Evolutionary conservation across 1,140 invertebrate genomes (phyloP).

Genomic region (Tetranychus cinnabarinus): DNA sequence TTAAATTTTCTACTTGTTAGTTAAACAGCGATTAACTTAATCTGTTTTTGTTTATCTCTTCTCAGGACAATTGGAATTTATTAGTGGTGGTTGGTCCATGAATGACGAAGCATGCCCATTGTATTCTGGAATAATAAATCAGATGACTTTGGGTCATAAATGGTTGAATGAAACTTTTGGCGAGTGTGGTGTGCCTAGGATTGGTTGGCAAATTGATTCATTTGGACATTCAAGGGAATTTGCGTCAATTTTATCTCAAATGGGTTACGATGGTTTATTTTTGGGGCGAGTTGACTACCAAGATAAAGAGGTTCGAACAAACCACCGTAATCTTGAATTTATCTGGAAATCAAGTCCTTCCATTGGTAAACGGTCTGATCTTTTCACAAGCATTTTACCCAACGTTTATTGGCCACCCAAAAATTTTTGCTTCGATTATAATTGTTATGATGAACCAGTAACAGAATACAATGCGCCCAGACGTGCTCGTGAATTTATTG

Average conservation of each 20-base stretch:
- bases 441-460: slow-evolving; percentile 31
- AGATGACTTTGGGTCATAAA: slow-evolving; percentile 86
- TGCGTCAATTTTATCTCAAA: slow-evolving; percentile 50
- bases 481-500: slow-evolving; percentile 21
- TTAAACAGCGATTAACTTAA: not conserved
- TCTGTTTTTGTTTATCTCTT: not conserved
- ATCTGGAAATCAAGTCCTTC: slow-evolving; percentile 41
- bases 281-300: slow-evolving; percentile 67
- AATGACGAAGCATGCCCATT: slow-evolving; percentile 86
- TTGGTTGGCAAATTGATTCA: slow-evolving; percentile 67
- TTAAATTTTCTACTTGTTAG: no score
- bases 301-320: slow-evolving; percentile 41
- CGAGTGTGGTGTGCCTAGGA: slow-evolving; percentile 28
- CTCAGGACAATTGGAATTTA: slow-evolving; percentile 69
- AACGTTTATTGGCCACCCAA: slow-evolving; percentile 30
- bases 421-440: slow-evolving; percentile 33
- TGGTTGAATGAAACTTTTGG: slow-evolving; percentile 57
- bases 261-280: slow-evolving; percentile 48
- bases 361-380: slow-evolving; percentile 13
- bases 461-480: slow-evolving; percentile 25
- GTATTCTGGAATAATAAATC: slow-evolving; percentile 77
- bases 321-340: slow-evolving; percentile 46
- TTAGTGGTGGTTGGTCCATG: slow-evolving; percentile 95
- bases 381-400: slow-evolving; percentile 25
- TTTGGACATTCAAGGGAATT: slow-evolving; percentile 67